These are phyloP conservation scores for Monopis laevigella DNA, from an alignment of 2,888 invertebrate species.

Conservation along the genomic window DNA sequence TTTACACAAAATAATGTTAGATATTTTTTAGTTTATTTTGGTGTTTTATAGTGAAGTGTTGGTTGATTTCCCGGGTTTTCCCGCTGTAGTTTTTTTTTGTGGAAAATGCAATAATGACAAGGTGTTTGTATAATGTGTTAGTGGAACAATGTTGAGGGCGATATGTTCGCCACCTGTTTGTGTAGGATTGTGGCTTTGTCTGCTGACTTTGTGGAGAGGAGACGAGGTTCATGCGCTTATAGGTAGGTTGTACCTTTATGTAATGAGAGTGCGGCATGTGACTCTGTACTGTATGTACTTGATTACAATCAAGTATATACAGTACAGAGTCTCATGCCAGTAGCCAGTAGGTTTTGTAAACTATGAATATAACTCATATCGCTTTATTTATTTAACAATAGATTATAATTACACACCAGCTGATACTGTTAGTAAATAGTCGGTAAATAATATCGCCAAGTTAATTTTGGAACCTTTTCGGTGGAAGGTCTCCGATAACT, in stretches of 20 bases:
- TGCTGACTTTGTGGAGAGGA: slow-evolving; percentile 30
- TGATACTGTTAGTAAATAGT: too few species aligned
- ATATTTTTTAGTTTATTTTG: background rate
- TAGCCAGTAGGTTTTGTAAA: too few species aligned
- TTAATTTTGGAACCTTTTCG: too few species aligned
- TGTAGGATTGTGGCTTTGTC: slow-evolving; percentile 47
- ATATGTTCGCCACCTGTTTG: slow-evolving; percentile 39
- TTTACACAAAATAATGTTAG: background rate
- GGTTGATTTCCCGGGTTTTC: slow-evolving; percentile 20
- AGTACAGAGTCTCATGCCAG: too few species aligned
- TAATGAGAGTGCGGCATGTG: too few species aligned
- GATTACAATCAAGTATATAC: too few species aligned
- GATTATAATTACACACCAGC: too few species aligned
- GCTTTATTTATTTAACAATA: too few species aligned
- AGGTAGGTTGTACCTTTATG: slow-evolving; percentile 33
- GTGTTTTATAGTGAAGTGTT: background rate
- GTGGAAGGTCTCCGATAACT: too few species aligned
- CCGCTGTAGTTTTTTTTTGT: slow-evolving; percentile 23
- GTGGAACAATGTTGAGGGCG: slow-evolving; percentile 57
- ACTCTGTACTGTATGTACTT: too few species aligned
- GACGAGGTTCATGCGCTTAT: slow-evolving; percentile 47
- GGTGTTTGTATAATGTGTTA: slow-evolving; percentile 37
- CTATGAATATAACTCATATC: too few species aligned
- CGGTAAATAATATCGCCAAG: too few species aligned
- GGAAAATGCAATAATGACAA: slow-evolving; percentile 30